Evolutionary conservation across 1,140 invertebrate species (phyloP), one percentile per base, ranked within the genome.

Genomic region (Polypedilum vanderplanki): DNA sequence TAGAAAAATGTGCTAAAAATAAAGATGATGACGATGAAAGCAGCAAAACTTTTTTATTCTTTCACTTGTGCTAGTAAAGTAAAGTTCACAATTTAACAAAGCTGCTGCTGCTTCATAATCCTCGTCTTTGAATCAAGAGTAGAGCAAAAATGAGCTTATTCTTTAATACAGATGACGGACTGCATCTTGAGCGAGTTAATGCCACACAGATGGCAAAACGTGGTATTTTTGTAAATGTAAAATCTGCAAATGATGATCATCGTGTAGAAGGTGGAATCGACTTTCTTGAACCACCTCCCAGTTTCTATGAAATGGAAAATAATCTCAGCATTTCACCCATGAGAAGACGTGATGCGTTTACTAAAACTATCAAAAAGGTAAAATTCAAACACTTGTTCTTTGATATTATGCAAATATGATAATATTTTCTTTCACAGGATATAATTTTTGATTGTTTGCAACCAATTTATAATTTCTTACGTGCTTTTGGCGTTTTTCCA

Each of bases 381-480:
- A 67, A 20, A 67, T 67, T 67, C 10, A 65, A 65, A 17, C 18
- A 8, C 17, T 3, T 65, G 7, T 15, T 65, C 17, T 17, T 17
- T 67, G n/a, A 67, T 67, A 67, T 67, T 67, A 67, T 70, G 41
- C 7, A 46, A 40, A 41, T 73, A 33, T n/a, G 10, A 41, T 57
- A n/a, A n/a, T n/a, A n/a, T n/a, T n/a, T n/a, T 74, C n/a, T n/a
- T 64, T 75, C 40, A 12, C 17, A 83, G 78, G 86, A 86, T 77
- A 83, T 88, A 41, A 81, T 89, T 46, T 88, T 87, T 77, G 84
- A 86, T 74, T 85, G 84, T 70, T 84, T 89, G 57, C 85, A 85
- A 46, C 87, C 88, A 1, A 85, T 89, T 1, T 84, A 88, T 75
- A 82, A 81, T 74, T 79, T 88, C 41, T 75, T 88, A 17, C 82